Evolutionary conservation across 2,888 invertebrate species (phyloP).

Genomic region (Drosophila robusta): DNA sequence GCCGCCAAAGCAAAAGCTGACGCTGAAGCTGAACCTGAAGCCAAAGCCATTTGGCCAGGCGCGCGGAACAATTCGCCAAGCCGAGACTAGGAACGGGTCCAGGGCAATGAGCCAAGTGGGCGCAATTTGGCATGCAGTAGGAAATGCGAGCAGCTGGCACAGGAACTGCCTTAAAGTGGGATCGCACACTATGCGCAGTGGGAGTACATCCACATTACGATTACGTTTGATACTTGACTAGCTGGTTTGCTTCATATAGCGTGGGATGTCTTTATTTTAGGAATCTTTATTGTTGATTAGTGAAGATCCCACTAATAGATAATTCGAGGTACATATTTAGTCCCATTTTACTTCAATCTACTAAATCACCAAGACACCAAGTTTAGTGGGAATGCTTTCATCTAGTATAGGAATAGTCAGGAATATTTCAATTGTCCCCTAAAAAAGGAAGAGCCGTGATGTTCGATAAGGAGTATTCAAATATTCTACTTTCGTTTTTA

Average conservation of each 20-base stretch:
- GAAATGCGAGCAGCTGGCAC: slow-evolving; percentile 68
- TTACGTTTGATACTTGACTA: slow-evolving; percentile 24
- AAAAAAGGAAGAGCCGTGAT: no score
- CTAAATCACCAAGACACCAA: no score
- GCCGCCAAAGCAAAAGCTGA: slow-evolving; percentile 11
- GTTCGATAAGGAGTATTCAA: no score
- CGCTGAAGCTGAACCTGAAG: slow-evolving; percentile 24
- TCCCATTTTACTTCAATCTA: no score
- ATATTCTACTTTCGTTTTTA: no score
- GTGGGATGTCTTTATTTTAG: slow-evolving; percentile 1
- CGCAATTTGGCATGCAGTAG: slow-evolving; percentile 63
- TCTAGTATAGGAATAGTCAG: no score
- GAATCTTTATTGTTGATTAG: no score
- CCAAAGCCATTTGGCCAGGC: slow-evolving; percentile 52
- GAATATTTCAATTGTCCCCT: no score
- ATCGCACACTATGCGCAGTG: slow-evolving; percentile 4
- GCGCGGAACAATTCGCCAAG: slow-evolving; percentile 26
- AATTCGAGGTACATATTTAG: no score
- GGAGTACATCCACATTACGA: slow-evolving; percentile 19
- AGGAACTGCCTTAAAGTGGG: slow-evolving; percentile 63
- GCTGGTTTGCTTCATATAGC: slow-evolving; percentile 10
- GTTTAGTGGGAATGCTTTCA: no score
- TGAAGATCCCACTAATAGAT: no score
- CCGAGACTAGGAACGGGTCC: slow-evolving; percentile 23
- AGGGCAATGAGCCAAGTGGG: slow-evolving; percentile 77